phyloP scores from a whole-genome alignment of 1,140 invertebrate species.

The Amphibalanus amphitrite region DNA sequence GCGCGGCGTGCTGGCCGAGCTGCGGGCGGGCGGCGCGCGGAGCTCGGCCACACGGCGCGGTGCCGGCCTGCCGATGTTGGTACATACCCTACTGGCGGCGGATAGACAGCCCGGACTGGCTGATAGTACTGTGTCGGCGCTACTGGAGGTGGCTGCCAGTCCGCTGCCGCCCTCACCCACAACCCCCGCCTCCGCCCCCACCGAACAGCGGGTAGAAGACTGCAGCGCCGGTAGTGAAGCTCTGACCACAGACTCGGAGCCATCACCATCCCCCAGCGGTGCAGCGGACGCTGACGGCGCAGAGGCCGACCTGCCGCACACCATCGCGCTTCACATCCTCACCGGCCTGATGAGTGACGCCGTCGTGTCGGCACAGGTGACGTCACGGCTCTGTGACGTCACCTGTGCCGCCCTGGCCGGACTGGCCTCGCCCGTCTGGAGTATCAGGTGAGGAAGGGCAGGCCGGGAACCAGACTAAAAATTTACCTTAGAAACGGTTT shows the following conservation, averaged over 20 bases:
- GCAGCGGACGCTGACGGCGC: too few species aligned
- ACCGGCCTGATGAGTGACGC: neutral
- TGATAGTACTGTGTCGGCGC: neutral
- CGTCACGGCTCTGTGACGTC: neutral
- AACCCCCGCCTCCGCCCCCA: too few species aligned
- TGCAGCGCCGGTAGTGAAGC: too few species aligned
- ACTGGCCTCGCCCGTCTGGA: neutral
- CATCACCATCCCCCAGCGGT: too few species aligned
- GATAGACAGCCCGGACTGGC: neutral
- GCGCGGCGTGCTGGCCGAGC: neutral
- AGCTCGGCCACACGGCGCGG: neutral
- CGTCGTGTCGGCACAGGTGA: neutral
- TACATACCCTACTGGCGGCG: neutral
- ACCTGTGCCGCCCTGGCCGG: neutral
- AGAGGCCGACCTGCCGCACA: neutral
- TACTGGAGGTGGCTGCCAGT: neutral
- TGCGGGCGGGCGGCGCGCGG: neutral
- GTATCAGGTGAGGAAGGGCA: neutral
- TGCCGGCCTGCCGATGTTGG: neutral
- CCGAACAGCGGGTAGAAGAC: too few species aligned
- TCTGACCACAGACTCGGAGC: too few species aligned
- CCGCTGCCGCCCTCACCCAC: neutral
- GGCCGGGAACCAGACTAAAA: too few species aligned
- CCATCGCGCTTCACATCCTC: neutral
- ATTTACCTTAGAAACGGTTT: too few species aligned